Base-by-base conservation (phyloP, 2,888 invertebrate genomes). In the Ennomos erosarius region DNA sequence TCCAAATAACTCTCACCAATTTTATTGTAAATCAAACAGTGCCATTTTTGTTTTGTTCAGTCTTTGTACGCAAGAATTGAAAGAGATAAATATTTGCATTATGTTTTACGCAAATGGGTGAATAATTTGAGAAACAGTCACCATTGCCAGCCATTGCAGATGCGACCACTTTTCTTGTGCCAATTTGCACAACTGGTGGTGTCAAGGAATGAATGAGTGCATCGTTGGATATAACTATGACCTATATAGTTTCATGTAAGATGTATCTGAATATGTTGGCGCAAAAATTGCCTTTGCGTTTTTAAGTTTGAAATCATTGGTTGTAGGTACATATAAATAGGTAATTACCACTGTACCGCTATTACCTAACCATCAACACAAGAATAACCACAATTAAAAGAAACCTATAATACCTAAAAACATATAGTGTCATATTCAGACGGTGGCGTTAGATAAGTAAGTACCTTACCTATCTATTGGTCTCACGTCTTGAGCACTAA, bases 11-110 rank as follows among this genome's bases (percentile, higher is more conserved):
- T 26, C 10, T 40, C 36, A 8, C 38, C 54, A 46, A 45, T 16
- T 16, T 16, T 16, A 16, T 35, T 49, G 43, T 42, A 40, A 40
- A 68, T 55, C 65, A 65, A 65, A 13, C 61, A 54, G 40, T 36
- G 9, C 42, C 34, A 47, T 43, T 58, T 61, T 61, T 64, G 60
- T 64, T 61, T 66, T 59, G 52, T 62, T 47, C 16, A 13, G 11
- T 50, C 59, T 62, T 48, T 46, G 26, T 56, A 54, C 56, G 63
- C 53, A 51, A 52, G 42, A 16, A 61, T 59, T 47, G 16, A 46
- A 47, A 49, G 35, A 9, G 10, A 37, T 16, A 39, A 11, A 3
- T 50, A 13, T 51, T 51, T 52, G 33, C 37, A 38, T 51, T 37
- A 37, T 11, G 13, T 54, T 37, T 54, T 50, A 59, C 54, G 48